Conservation (phyloP, 1,140 invertebrate species). For the Leptonema lineaticorne region DNA sequence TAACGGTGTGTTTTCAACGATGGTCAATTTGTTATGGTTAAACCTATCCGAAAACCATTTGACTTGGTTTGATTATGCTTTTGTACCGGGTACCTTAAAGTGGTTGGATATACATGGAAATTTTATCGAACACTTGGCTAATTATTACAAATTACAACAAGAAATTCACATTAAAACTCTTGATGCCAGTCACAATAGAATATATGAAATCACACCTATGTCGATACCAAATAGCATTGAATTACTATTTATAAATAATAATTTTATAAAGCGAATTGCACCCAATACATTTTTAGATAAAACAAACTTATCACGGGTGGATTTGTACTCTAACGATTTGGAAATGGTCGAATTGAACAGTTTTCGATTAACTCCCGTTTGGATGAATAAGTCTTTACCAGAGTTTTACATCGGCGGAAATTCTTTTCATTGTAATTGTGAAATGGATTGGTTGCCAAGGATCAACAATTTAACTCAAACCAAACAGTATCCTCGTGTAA, state of each 20-base stretch:
- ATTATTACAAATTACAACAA: slow-evolving; percentile 81
- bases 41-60: slow-evolving; percentile 91
- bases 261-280: slow-evolving; percentile 75
- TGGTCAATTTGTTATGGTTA: slow-evolving; percentile 78
- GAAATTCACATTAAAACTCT: slow-evolving; percentile 79
- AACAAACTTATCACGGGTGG: slow-evolving; percentile 78
- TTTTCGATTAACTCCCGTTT: slow-evolving; percentile 71
- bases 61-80: slow-evolving; percentile 88
- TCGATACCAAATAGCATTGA: slow-evolving; percentile 88
- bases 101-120: slow-evolving; percentile 90
- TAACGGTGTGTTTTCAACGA: slow-evolving; percentile 79
- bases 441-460: slow-evolving; percentile 87
- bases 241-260: slow-evolving; percentile 86
- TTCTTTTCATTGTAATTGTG: slow-evolving; percentile 88
- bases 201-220: slow-evolving; percentile 74
- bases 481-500: slow-evolving; percentile 79
- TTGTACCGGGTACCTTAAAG: slow-evolving; percentile 82
- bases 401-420: slow-evolving; percentile 89
- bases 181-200: slow-evolving; percentile 84
- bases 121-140: slow-evolving; percentile 79
- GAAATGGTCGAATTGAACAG: slow-evolving; percentile 79
- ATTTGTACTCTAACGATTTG: slow-evolving; percentile 86
- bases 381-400: slow-evolving; percentile 67
- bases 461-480: slow-evolving; percentile 81
- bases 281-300: slow-evolving; percentile 86